Base-by-base conservation (phyloP, 2,888 invertebrate genomes). In the Toxonevra muliebris region DNA sequence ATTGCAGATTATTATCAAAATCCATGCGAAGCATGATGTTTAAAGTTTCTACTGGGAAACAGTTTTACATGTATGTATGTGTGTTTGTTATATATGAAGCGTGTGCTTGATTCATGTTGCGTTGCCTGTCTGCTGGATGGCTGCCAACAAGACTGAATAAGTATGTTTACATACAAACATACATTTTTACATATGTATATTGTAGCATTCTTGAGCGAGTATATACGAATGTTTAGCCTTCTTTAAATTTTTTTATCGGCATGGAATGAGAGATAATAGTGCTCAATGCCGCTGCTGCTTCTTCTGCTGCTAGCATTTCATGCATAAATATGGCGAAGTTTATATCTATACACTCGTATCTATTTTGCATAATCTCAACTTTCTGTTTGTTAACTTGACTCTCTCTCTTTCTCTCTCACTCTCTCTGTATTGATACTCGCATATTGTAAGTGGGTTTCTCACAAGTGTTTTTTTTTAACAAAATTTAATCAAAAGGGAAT, bases 301-400 rank as follows among this genome's bases (percentile, higher is more conserved):
- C 63, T 57, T 43, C 57, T 63, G 55, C 57, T 63, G 55, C 43
- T 55, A 57, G 43, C 55, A 48, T 48, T 63, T 63, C 64, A 50
- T 57, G 55, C 48, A 57, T 64, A 64, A 64, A 64, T 64, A 64
- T 64, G 64, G 64, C 64, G 64, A 48, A 55, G 30, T 30, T 17
- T n/a, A 11, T 53, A n/a, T 45, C 12, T 13, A 54, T 41, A 30
- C 2, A 30, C 30, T 30, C 30, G 30, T 30, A 30, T 7, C 30
- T 2, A 30, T 30, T 30, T 30, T 30, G 30, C 30, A 30, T 30
- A 30, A 30, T 30, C 7, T 30, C 7, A 4, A 7, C 7, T 30
- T 30, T 30, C 7, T 30, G 30, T 30, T 30, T 30, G 7, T 30
- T 7, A 30, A 7, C 30, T 30, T 7, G 30, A 30, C 3, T 4